Conservation (phyloP, 2,113 vertebrate genomes). For the Dinomys branickii region DNA sequence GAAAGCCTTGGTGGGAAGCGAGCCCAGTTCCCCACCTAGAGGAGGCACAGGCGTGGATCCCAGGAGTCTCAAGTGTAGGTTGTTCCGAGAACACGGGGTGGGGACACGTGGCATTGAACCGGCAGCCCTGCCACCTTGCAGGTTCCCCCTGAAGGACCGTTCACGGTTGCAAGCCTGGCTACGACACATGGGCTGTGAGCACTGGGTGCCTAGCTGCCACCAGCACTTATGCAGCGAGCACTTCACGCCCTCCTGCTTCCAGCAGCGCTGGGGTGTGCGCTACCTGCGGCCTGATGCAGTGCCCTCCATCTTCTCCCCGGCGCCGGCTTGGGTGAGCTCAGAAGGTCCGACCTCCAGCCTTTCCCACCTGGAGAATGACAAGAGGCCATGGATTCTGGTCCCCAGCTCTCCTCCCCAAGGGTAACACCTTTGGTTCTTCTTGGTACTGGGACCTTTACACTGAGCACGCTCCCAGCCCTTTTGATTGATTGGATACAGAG, state of each 20-base stretch:
- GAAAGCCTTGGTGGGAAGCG: not conserved
- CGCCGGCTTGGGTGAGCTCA: conserved; percentile 62
- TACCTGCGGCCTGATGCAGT: conserved; percentile 85
- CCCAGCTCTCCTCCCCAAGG: not conserved
- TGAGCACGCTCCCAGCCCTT: not conserved
- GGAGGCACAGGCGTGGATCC: not conserved
- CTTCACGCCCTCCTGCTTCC: conserved; percentile 87
- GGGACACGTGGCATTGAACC: no score
- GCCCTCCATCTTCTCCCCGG: conserved; percentile 86
- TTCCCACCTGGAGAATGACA: not conserved
- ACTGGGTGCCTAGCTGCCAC: conserved; percentile 87
- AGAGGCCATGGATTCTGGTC: not conserved
- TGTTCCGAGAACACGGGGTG: not conserved
- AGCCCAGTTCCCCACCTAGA: not conserved
- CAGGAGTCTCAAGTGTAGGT: no score
- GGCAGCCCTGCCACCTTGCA: not conserved
- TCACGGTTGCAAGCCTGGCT: conserved; percentile 88
- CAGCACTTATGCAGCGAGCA: conserved; percentile 90
- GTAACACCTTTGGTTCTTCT: not conserved
- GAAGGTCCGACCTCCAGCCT: not conserved
- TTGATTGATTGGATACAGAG: not conserved
- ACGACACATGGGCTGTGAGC: conserved; percentile 85
- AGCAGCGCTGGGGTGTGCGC: conserved; percentile 87
- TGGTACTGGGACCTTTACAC: not conserved
- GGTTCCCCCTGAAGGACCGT: conserved; percentile 89